A percentile compares a stretch with the other conserved stretches of the same genome.
These are phyloP conservation scores for Aspiorhynchus laticeps DNA, from an alignment of 2,113 vertebrate genomes.

Conservation along the genomic window DNA sequence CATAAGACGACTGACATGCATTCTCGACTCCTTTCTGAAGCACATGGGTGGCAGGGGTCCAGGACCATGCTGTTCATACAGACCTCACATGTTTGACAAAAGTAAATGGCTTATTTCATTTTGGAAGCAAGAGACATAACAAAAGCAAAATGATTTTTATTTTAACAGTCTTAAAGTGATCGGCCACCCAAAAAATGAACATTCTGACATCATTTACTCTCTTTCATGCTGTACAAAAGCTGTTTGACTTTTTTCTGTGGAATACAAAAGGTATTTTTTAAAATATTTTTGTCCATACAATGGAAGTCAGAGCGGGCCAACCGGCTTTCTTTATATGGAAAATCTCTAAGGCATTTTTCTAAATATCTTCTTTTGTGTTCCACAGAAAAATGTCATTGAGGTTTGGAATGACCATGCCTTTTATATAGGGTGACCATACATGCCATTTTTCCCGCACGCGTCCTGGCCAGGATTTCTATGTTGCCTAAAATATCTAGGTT, in stretches of 20 bases:
- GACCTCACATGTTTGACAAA: not conserved
- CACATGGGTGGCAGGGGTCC: not conserved
- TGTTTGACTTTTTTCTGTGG: not conserved
- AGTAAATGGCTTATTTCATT: not conserved
- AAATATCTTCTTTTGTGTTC: not conserved
- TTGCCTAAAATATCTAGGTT: too few relatives aligned
- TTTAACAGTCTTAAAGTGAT: not conserved
- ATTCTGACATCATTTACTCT: constrained; percentile 10
- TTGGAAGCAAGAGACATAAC: not conserved
- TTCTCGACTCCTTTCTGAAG: constrained; percentile 1
- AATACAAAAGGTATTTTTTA: not conserved
- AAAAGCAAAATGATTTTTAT: not conserved
- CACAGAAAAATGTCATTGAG: not conserved
- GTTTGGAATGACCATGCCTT: not conserved
- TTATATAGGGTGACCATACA: too few relatives aligned
- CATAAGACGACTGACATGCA: not conserved
- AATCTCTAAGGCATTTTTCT: not conserved
- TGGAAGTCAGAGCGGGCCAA: not conserved
- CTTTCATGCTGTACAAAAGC: not conserved
- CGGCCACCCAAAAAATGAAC: not conserved
- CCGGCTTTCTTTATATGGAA: not conserved
- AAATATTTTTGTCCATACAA: not conserved
- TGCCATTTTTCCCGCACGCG: too few relatives aligned
- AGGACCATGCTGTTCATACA: not conserved
- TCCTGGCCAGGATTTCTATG: too few relatives aligned